Base-by-base conservation (phyloP, 64 coral and sea anemone species). In the Montipora foliosa region DNA sequence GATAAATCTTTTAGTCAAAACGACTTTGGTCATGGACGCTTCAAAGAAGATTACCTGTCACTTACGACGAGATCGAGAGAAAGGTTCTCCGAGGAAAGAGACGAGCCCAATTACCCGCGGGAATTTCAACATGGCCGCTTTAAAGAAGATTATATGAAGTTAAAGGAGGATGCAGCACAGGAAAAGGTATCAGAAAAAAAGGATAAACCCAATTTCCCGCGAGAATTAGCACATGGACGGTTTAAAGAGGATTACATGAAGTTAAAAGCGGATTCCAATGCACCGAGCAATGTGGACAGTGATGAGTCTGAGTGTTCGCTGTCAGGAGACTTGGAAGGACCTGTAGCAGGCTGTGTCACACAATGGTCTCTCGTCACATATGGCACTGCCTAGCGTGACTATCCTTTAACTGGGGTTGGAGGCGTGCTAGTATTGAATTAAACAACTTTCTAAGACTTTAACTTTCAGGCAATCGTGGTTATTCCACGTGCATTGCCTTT, bases 221-320 rank as follows among this genome's bases (percentile, higher is more conserved):
- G 89, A 14, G 93, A 94, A 55, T 6, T 94, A 37, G 44, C 57
- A 76, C 93, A 94, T 25, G 93, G 93, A 16, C 55, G 93, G 12
- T 90, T 89, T 4, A 89, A 89, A 19, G 93, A 90, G 7, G 93
- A 95, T 71, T 95, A 90, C 49, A 95, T 95, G 93, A 95, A 58
- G 77, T 76, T 78, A 58, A 72, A 77, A 5, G 70, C 53, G 9
- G 51, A 69, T 29, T 71, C 88, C 67, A 67, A 60, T 10, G 87
- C 84, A 67, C 87, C 64, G n/a, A 77, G 44, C 3, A 90, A 77
- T 9, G 77, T 81, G 16, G 45, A 82, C 13, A 80, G 87, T 53
- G 93, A 94, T 47, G 58, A 90, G 44, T 55, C 82, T 12, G 68
- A n/a, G 74, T 80, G 89, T 72, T 7, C 75, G n/a, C 76, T 49